Percentiles rank a stretch among this genome's conserved stretches.
These are phyloP conservation scores for Clarias magur DNA, from an alignment of 2,113 vertebrate genomes.

Conservation along the genomic window DNA sequence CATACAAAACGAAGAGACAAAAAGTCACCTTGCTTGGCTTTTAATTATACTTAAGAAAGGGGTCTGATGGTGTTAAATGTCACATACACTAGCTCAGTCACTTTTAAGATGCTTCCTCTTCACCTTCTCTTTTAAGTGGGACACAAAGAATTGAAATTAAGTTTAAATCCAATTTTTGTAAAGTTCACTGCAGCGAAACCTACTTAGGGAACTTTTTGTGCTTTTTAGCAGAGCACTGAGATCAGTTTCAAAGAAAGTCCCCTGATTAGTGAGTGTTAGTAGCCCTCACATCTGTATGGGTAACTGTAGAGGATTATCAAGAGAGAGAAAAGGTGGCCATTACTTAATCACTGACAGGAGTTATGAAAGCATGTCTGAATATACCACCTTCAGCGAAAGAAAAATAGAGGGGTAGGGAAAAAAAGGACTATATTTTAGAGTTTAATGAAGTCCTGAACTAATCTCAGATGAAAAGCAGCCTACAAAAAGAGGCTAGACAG, in stretches of 20 bases:
- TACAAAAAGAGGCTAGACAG: not conserved
- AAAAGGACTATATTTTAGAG: not conserved
- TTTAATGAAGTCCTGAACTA: constrained; percentile 8
- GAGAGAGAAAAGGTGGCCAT: not conserved
- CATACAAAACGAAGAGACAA: not conserved
- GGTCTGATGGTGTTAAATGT: constrained; percentile 3
- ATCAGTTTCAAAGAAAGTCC: constrained; percentile 28
- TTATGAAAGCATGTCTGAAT: constrained; percentile 15
- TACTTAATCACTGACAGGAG: constrained; percentile 22
- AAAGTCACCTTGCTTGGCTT: not conserved
- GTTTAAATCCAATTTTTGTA: constrained; percentile 11
- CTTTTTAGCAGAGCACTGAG: not conserved
- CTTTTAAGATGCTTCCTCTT: not conserved
- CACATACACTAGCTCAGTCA: not conserved
- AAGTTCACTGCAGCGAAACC: constrained; percentile 33
- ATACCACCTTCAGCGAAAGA: constrained; percentile 9
- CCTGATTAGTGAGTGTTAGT: constrained; percentile 14
- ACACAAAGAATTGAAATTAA: constrained; percentile 40
- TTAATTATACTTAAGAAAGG: constrained; percentile 9
- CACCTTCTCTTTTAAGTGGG: not conserved
- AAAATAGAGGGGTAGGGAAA: not conserved
- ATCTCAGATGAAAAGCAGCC: not conserved
- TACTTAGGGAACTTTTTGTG: constrained; percentile 20
- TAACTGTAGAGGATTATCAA: not conserved
- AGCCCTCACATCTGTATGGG: not conserved